Conservation (phyloP, 2,888 invertebrate genomes). For the Conchocele bisecta region DNA sequence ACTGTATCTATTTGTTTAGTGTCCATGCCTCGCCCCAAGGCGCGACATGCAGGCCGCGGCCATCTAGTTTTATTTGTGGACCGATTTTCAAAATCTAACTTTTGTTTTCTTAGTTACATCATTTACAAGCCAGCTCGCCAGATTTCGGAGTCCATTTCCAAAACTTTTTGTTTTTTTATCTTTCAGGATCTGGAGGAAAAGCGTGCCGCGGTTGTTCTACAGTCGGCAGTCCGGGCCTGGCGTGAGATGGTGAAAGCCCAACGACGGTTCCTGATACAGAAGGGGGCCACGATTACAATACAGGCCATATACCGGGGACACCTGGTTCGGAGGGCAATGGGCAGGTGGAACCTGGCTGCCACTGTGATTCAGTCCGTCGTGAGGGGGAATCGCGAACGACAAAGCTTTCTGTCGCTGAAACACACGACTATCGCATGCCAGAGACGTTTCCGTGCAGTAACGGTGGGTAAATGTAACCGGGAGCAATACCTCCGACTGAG, state of each 20-base stretch:
- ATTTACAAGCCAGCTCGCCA: too few species aligned
- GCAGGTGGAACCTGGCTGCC: neutral
- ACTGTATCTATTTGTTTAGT: too few species aligned
- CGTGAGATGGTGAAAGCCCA: slow-evolving; percentile 8
- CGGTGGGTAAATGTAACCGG: slow-evolving; percentile 8
- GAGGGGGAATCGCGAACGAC: slow-evolving; percentile 9
- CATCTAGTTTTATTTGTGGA: too few species aligned
- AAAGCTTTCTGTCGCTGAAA: slow-evolving; percentile 33
- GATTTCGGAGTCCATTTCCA: too few species aligned
- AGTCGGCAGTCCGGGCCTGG: slow-evolving; percentile 34
- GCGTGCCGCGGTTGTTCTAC: slow-evolving; percentile 51
- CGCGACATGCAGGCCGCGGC: too few species aligned
- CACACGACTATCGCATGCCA: slow-evolving; percentile 57
- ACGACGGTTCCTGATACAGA: slow-evolving; percentile 28
- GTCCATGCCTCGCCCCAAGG: too few species aligned
- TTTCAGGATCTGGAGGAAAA: slow-evolving; percentile 20
- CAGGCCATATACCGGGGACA: slow-evolving; percentile 61
- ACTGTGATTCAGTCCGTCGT: slow-evolving; percentile 3
- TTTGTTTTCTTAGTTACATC: too few species aligned
- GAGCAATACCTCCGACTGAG: slow-evolving; percentile 25
- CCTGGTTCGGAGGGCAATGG: slow-evolving; percentile 11
- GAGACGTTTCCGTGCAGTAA: slow-evolving; percentile 44
- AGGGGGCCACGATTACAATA: slow-evolving; percentile 61
- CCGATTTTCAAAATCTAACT: too few species aligned
- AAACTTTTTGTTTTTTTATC: too few species aligned